These are phyloP conservation scores for Polyploca ridens DNA, from an alignment of 2,888 invertebrate genomes.

Conservation along the genomic window DNA sequence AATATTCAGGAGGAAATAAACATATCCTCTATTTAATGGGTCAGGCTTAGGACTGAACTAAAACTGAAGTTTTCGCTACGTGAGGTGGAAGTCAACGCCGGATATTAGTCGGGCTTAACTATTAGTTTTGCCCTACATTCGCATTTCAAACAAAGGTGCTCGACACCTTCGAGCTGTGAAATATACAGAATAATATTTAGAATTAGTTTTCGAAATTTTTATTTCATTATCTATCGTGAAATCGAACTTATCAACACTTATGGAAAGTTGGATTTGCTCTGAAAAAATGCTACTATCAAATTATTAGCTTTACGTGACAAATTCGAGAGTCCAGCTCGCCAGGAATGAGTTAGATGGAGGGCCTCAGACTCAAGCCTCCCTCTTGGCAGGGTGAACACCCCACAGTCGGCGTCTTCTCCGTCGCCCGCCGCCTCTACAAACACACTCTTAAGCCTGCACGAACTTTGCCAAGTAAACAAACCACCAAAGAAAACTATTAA, in stretches of 20 bases:
- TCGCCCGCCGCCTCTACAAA: constrained; percentile 47
- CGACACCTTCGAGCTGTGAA: constrained; percentile 10
- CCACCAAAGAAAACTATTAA: constrained; percentile 47
- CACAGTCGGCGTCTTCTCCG: constrained; percentile 21
- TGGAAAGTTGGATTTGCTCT: constrained; percentile 5
- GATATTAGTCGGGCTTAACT: constrained; percentile 26
- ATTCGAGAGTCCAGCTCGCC: constrained; percentile 37
- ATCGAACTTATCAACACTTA: background rate
- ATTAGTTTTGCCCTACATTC: constrained; percentile 26
- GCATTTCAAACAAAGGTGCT: constrained; percentile 21
- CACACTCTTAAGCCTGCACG: constrained; percentile 51
- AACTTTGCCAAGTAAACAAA: constrained; percentile 58
- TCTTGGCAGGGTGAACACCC: constrained; percentile 45
- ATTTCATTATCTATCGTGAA: background rate
- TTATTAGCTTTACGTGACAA: constrained; percentile 47
- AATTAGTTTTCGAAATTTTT: background rate
- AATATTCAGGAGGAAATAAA: constrained; percentile 7
- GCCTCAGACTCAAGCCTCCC: constrained; percentile 41
- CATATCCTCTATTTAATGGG: background rate
- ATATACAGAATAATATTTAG: background rate
- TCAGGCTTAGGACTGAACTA: constrained; percentile 7
- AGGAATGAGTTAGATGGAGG: constrained; percentile 34
- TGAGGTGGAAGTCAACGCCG: constrained; percentile 19
- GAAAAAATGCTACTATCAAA: constrained; percentile 24
- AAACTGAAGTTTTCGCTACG: constrained; percentile 17